phyloP scores from a whole-genome alignment of 2,113 vertebrate genomes.

The Bujurquina vittata region DNA sequence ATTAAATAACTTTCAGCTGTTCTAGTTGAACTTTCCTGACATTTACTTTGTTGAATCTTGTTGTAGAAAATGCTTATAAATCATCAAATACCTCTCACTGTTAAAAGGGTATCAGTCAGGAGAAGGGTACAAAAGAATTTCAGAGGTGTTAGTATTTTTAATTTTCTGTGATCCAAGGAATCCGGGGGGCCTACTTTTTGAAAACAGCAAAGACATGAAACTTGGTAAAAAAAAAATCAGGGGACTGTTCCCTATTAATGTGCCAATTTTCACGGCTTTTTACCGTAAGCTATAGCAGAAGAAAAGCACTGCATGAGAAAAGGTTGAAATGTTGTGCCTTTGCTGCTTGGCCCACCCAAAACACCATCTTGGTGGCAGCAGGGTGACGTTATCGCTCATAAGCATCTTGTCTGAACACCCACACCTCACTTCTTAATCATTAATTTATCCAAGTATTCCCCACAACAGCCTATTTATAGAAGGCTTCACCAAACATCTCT shows the following conservation, averaged over 20 bases:
- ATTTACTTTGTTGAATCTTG: not conserved
- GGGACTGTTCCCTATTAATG: not conserved
- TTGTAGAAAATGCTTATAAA: not conserved
- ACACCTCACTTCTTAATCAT: constrained; percentile 62
- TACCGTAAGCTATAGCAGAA: not conserved
- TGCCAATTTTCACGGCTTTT: not conserved
- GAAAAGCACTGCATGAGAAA: not conserved
- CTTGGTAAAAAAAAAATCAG: not conserved
- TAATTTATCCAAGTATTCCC: constrained; percentile 72
- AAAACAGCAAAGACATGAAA: too few relatives aligned
- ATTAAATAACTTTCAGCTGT: not conserved
- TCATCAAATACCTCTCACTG: not conserved
- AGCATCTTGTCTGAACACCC: constrained; percentile 31
- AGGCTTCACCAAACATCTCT: constrained; percentile 56
- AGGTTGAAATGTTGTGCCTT: not conserved
- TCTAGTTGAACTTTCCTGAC: not conserved
- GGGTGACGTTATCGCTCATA: constrained; percentile 13
- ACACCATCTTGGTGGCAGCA: not conserved
- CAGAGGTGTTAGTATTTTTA: not conserved
- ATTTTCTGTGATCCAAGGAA: not conserved
- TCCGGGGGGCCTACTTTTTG: not conserved
- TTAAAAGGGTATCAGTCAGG: not conserved
- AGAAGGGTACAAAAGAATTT: not conserved
- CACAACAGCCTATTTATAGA: constrained; percentile 77
- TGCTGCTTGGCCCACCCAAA: not conserved